phyloP scores from a whole-genome alignment of 2,113 vertebrate genomes.

The Pelecanus crispus region DNA sequence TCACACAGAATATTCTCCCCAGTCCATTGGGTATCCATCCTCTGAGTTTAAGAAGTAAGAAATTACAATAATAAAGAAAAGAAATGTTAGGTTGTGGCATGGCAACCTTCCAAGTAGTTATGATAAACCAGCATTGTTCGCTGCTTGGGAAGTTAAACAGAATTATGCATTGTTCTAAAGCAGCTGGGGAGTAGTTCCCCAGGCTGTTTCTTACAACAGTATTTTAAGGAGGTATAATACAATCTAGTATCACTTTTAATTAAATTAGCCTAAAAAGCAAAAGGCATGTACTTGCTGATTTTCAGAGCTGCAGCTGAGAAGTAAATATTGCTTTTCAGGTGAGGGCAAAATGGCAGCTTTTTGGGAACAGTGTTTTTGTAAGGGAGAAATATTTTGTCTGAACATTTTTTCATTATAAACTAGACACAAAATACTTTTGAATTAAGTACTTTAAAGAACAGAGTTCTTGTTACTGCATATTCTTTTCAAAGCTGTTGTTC shows the following conservation, averaged over 20 bases:
- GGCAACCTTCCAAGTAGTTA: conserved; percentile 30
- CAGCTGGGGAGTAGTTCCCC: conserved; percentile 31
- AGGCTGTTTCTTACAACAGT: background rate
- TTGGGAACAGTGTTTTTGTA: background rate
- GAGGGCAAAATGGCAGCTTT: background rate
- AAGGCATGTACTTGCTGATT: background rate
- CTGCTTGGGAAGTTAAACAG: background rate
- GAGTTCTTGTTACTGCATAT: background rate
- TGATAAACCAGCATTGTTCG: background rate
- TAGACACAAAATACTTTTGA: background rate
- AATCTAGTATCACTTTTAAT: conserved; percentile 18
- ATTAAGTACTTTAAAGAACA: background rate
- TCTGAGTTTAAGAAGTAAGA: conserved; percentile 17
- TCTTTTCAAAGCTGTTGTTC: background rate
- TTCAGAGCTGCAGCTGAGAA: background rate
- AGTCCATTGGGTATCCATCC: background rate
- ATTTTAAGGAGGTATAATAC: conserved; percentile 34
- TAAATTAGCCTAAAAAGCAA: conserved; percentile 42
- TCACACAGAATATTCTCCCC: conserved; percentile 2
- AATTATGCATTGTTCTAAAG: conserved; percentile 3
- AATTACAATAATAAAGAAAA: conserved; percentile 21
- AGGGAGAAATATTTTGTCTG: background rate
- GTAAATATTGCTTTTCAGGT: background rate
- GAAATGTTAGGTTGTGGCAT: background rate
- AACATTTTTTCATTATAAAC: background rate